Conservation (phyloP, 2,888 invertebrate species). For the Drosophila rubida region DNA sequence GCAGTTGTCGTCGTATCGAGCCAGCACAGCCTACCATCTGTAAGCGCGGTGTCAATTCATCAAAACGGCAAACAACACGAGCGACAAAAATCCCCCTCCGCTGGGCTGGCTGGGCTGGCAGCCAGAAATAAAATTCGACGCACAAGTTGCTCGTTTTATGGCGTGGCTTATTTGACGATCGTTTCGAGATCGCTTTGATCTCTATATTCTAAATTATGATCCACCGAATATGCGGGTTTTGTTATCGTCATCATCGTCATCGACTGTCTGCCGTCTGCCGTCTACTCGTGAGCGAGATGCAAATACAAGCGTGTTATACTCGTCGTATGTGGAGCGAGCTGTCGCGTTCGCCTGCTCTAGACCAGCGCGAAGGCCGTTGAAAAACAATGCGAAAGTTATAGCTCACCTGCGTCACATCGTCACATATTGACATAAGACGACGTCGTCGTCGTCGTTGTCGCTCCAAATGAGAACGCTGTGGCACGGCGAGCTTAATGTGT, state of each 20-base stretch:
- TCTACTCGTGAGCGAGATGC: not conserved
- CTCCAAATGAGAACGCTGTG: not conserved
- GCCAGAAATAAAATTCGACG: slow-evolving; percentile 20
- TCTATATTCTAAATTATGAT: slow-evolving; percentile 26
- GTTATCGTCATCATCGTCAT: not conserved
- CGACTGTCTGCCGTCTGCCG: not conserved
- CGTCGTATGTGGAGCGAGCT: not conserved
- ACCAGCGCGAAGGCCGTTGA: slow-evolving; percentile 33
- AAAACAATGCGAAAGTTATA: slow-evolving; percentile 32
- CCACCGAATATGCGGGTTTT: slow-evolving; percentile 27
- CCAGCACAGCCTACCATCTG: not conserved
- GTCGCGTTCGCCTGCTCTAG: not conserved
- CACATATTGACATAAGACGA: slow-evolving; percentile 37
- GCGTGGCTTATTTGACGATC: slow-evolving; percentile 31
- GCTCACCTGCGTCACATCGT: slow-evolving; percentile 23
- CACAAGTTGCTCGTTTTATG: slow-evolving; percentile 34
- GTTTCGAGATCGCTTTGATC: slow-evolving; percentile 33
- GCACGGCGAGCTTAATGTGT: too few relatives aligned
- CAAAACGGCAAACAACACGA: slow-evolving; percentile 29
- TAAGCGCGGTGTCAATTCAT: slow-evolving; percentile 33
- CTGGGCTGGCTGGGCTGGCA: too few relatives aligned
- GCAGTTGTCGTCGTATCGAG: not conserved
- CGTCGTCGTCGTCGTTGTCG: not conserved
- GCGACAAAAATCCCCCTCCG: too few relatives aligned
- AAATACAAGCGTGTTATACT: not conserved